A percentile compares a stretch with the other conserved stretches of the same genome.
These are phyloP conservation scores for Notarius quadriscutis DNA, from an alignment of 2,113 vertebrate genomes.

Conservation along the genomic window DNA sequence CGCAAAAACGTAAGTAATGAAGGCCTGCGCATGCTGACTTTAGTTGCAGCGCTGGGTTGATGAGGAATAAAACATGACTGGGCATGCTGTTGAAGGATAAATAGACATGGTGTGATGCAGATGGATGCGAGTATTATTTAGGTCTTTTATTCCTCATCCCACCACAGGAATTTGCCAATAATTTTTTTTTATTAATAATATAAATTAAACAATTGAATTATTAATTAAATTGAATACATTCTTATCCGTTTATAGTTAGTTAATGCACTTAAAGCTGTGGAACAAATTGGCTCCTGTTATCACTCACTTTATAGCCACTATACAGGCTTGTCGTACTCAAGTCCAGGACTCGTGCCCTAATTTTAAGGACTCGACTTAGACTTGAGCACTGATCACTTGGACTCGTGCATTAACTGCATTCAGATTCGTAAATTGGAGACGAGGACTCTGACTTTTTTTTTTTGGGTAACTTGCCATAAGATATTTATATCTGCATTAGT, in stretches of 20 bases:
- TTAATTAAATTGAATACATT: too few species aligned
- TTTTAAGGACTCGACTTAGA: too few species aligned
- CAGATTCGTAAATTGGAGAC: too few species aligned
- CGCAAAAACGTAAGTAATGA: conserved; percentile 90
- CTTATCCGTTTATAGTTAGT: neutral
- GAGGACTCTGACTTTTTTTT: too few species aligned
- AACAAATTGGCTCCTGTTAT: neutral
- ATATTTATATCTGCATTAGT: too few species aligned
- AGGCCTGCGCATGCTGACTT: neutral
- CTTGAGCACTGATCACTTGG: too few species aligned
- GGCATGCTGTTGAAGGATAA: neutral
- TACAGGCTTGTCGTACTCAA: neutral
- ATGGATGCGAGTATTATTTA: neutral
- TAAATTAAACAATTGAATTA: neutral
- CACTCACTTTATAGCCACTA: neutral
- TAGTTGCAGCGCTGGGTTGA: neutral
- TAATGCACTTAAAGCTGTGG: neutral
- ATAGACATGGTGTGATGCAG: neutral
- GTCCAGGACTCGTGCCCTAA: too few species aligned
- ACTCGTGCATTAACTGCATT: too few species aligned
- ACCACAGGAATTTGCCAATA: neutral
- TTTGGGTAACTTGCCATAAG: too few species aligned
- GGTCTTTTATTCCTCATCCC: neutral
- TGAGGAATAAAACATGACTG: neutral
- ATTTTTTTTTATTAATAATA: neutral